These are phyloP conservation scores for Leptogaster cylindrica DNA, from an alignment of 2,888 invertebrate species.

Conservation along the genomic window DNA sequence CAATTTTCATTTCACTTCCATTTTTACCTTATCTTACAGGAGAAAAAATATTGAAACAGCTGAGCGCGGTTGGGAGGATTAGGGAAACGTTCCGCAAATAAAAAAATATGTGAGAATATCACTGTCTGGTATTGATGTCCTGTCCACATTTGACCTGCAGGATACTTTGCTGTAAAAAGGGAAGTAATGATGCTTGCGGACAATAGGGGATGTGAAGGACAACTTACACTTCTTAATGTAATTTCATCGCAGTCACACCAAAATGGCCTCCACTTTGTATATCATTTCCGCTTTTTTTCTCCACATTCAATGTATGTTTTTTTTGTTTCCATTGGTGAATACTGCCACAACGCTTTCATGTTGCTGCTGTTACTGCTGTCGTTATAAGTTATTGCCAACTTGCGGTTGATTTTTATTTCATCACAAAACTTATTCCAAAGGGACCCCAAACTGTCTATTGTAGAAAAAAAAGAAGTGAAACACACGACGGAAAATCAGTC, in stretches of 20 bases:
- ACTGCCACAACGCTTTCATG: not conserved
- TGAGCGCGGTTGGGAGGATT: too few relatives aligned
- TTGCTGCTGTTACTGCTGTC: conserved; percentile 6
- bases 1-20: not conserved
- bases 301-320: too few relatives aligned
- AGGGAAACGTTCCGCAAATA: too few relatives aligned
- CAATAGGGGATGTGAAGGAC: not conserved
- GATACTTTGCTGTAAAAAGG: not conserved
- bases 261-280: too few relatives aligned
- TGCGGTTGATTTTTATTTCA: conserved; percentile 4
- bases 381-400: not conserved
- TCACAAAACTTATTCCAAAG: not conserved
- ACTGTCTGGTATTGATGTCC: not conserved
- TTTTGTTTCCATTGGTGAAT: too few relatives aligned
- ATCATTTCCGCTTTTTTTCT: too few relatives aligned
- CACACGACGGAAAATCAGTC: conserved; percentile 15
- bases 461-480: too few relatives aligned
- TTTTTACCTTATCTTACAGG: not conserved
- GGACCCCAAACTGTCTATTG: not conserved
- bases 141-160: not conserved
- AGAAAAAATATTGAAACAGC: too few relatives aligned
- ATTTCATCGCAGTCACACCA: not conserved
- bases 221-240: not conserved
- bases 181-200: not conserved
- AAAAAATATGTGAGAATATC: not conserved